Base-by-base conservation (phyloP, 2,113 vertebrate species). In the Psittacula cyanocephala region DNA sequence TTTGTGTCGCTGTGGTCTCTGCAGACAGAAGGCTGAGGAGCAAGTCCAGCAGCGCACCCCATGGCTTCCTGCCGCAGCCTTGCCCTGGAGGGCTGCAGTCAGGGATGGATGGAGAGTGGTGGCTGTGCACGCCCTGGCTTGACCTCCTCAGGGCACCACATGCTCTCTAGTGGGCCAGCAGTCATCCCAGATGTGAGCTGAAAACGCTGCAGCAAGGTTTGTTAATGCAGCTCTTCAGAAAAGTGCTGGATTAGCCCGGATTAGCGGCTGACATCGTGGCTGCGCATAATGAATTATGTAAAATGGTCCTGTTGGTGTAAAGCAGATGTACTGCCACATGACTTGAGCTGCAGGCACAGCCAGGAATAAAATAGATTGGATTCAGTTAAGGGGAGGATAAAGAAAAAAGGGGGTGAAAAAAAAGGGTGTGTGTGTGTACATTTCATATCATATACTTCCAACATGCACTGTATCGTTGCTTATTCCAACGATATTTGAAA, bases 261-360 rank as follows among this genome's bases (percentile, higher is more conserved):
- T 95, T 97, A 96, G 87, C 79, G 68, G 11, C 7, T 20, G 50
- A 83, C 85, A 59, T 41, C 59, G 83, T 62, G 88, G 72, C 0
- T 49, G 81, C 53, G 90, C 76, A 91, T 16, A 81, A 96, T 64
- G 72, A 95, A 95, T 97, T 94, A 95, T 88, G 81, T 94, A 96
- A 96, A 94, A 86, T 2, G 57, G 85, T 33, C 39, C 50, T 86
- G 84, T 57, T 77, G 89, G 59, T 82, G 84, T 87, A 76, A 89
- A 85, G 87, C 94, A 95, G 89, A 94, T 93, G 91, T 84, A 91
- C 10, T 3, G 44, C 63, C 96, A 86, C 89, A 82, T 93, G 79
- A 93, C 83, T 94, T 94, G 79, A 86, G 93, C 92, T 93, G 77
- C 80, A 91, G 92, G 86, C 71, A 87, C 31, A 55, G 65, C 44